These are phyloP conservation scores for Drosophila mimetica DNA, from an alignment of 2,888 invertebrate genomes.

Conservation along the genomic window DNA sequence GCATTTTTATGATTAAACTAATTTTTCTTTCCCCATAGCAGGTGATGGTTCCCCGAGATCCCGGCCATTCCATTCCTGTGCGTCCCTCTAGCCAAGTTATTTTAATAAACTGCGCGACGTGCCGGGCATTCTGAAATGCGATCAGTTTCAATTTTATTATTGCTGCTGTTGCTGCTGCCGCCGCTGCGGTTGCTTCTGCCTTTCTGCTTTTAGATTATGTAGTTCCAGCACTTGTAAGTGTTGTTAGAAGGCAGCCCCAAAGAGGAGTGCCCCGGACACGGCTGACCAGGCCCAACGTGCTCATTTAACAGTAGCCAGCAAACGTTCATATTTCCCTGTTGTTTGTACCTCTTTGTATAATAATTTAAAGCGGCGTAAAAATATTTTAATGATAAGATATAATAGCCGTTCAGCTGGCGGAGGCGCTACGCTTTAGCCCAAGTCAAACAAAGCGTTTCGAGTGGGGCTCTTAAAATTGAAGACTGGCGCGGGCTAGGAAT, in stretches of 20 bases:
- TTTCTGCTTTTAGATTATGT: constrained; percentile 72
- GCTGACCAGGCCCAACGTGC: constrained; percentile 68
- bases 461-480: constrained; percentile 1
- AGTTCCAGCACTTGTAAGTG: constrained; percentile 71
- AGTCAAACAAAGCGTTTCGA: constrained; percentile 42
- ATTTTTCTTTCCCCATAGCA: constrained; percentile 78
- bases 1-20: constrained; percentile 82
- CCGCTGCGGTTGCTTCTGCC: constrained; percentile 25
- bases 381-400: constrained; percentile 78
- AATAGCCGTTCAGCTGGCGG: constrained; percentile 42
- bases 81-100: constrained; percentile 80
- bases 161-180: constrained; percentile 50
- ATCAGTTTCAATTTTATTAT: constrained; percentile 81
- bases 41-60: constrained; percentile 62
- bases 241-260: constrained; percentile 67
- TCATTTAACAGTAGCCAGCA: constrained; percentile 77
- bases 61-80: constrained; percentile 25
- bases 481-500: constrained; percentile 16
- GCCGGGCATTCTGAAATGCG: constrained; percentile 82
- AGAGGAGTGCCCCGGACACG: constrained; percentile 70
- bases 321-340: constrained; percentile 56
- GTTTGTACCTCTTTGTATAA: constrained; percentile 50
- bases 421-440: constrained; percentile 15
- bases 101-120: constrained; percentile 85
- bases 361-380: constrained; percentile 53